Percentiles rank a stretch among this genome's conserved stretches.
These are phyloP conservation scores for Ooceraea biroi DNA, from an alignment of 1,140 invertebrate species.

Conservation along the genomic window DNA sequence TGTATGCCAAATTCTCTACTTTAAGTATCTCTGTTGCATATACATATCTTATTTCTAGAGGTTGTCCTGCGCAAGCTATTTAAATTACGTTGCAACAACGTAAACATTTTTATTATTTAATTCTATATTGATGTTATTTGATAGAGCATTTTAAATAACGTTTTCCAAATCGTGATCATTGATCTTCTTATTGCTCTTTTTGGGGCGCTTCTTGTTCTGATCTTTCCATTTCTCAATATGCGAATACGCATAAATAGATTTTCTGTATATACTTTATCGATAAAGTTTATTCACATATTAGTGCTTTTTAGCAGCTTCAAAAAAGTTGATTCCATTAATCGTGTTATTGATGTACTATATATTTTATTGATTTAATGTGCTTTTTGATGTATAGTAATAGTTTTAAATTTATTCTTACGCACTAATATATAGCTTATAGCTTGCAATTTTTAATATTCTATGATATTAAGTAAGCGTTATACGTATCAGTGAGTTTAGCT, in stretches of 20 bases:
- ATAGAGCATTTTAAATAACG: constrained; percentile 24
- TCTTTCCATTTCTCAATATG: background rate
- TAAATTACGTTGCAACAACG: constrained; percentile 2
- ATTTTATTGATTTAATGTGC: constrained; percentile 56
- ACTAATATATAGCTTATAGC: constrained; percentile 13
- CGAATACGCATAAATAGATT: background rate
- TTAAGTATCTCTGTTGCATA: constrained; percentile 14
- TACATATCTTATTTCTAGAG: constrained; percentile 16
- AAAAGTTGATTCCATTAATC: background rate
- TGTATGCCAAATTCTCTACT: constrained; percentile 3
- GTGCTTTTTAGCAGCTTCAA: background rate
- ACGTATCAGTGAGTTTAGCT: background rate
- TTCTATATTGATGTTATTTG: constrained; percentile 7
- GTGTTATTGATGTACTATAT: constrained; percentile 18
- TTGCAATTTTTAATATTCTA: background rate
- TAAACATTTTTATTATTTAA: constrained; percentile 44
- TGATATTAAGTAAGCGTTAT: background rate
- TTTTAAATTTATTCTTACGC: constrained; percentile 41
- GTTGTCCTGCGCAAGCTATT: constrained; percentile 13
- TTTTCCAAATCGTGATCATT: constrained; percentile 30
- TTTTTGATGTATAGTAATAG: constrained; percentile 43
- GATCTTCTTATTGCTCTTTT: constrained; percentile 12
- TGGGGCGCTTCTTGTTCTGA: background rate
- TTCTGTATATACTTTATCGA: background rate
- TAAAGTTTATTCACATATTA: constrained; percentile 5